Conservation (phyloP, 35 echinoderm and acorn worm species). For the Apostichopus japonicus region DNA sequence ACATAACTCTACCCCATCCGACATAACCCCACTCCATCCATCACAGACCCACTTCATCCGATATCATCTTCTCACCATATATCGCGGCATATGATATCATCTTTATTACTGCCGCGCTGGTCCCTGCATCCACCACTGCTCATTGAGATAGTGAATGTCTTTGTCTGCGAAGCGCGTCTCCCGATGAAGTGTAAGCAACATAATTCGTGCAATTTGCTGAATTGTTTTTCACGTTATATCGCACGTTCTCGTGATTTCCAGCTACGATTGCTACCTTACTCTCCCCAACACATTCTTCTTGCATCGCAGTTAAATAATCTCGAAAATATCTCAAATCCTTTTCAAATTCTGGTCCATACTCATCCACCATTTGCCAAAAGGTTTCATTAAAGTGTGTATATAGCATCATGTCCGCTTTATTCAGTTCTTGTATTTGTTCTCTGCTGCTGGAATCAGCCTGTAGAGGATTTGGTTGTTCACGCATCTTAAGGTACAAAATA, state of each 20-base stretch:
- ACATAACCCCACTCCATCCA: no score
- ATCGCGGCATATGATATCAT: no score
- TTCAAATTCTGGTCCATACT: constrained; percentile 54
- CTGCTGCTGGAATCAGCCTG: neutral
- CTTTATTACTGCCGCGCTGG: no score
- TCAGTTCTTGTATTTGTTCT: constrained; percentile 25
- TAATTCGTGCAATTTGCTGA: neutral
- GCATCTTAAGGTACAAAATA: constrained; percentile 60
- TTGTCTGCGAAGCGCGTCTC: neutral
- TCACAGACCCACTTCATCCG: no score
- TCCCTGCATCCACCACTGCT: no score
- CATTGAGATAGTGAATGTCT: neutral
- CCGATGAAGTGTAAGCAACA: constrained; percentile 1
- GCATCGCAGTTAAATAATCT: neutral
- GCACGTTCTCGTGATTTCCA: neutral
- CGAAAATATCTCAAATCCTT: constrained; percentile 56
- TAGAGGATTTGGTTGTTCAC: constrained; percentile 10
- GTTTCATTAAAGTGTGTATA: constrained; percentile 61
- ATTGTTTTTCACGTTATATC: neutral
- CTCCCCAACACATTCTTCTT: constrained; percentile 11
- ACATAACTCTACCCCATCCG: no score
- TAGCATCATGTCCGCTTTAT: constrained; percentile 54
- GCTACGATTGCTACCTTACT: neutral
- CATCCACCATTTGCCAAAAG: constrained; percentile 43
- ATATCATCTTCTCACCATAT: no score